Evolutionary conservation across 2,888 invertebrate genomes (phyloP), one percentile per base, ranked within the genome.

Genomic region (Conops quadrifasciatus): DNA sequence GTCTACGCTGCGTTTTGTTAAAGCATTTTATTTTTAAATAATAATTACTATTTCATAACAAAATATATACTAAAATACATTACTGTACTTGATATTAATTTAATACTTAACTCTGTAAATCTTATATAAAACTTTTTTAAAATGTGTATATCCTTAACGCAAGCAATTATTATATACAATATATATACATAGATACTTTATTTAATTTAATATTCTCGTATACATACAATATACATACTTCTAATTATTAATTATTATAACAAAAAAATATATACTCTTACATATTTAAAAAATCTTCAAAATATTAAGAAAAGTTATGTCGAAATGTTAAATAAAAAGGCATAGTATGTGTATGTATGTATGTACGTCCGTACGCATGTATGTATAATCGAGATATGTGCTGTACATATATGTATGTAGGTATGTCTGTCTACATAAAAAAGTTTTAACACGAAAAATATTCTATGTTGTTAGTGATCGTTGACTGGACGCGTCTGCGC

Each of bases 1-100:
- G 26, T 58, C 26, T 36, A 58, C 26, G 28, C 58, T 15, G 24
- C 36, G 30, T 7, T 36, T 36, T 68, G 28, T 60, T 68, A 43
- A 63, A 26, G 49, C 62, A 60, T 58, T 68, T 68, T 68, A 68
- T 68, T 68, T 68, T 68, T 51, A 62, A 67, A 68, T 49, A 59
- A 60, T 67, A 59, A 63, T 63, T 28, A 36, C 36, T 36, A 49
- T n/a, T 49, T n/a, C 16, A 49, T 49, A 26, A 30, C n/a, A n/a
- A 26, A 28, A 45, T 47, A 67, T 67, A 43, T 59, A 67, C 56
- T 21, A 36, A 26, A 67, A 7, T 30, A 15, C 16, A 58, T 36
- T 47, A 67, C 45, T 26, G 30, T 49, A 68, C 47, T 51, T 60
- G 47, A 68, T 62, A 62, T 51, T 68, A 62, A 62, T 62, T 51